phyloP scores from a whole-genome alignment of 2,888 invertebrate species.

The Lithosia quadra region DNA sequence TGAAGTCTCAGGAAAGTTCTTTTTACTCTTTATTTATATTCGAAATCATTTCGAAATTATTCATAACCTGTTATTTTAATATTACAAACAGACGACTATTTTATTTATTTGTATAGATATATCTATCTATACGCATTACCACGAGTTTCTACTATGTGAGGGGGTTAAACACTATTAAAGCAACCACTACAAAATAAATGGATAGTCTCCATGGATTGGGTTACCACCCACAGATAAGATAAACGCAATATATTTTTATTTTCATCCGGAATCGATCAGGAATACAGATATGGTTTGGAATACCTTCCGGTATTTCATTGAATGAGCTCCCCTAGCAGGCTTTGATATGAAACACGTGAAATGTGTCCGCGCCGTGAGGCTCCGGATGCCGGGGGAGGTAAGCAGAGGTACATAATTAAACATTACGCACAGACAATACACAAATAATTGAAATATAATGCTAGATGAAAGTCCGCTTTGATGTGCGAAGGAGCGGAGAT shows the following conservation, averaged over 20 bases:
- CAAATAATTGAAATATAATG: conserved; percentile 47
- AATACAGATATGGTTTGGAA: background rate
- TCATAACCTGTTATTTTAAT: no score
- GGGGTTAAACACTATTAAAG: background rate
- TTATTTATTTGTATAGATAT: no score
- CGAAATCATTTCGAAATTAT: no score
- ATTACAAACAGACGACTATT: no score
- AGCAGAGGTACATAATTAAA: conserved; percentile 44
- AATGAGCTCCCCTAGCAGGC: conserved; percentile 17
- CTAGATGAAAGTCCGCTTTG: conserved; percentile 23
- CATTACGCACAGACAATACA: conserved; percentile 31
- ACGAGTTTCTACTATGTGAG: background rate
- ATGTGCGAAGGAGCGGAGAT: conserved; percentile 20
- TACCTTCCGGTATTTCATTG: conserved; percentile 10
- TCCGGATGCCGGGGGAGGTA: conserved; percentile 17
- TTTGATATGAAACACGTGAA: conserved; percentile 43
- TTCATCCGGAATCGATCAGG: background rate
- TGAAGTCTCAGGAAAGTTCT: no score
- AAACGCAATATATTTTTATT: background rate
- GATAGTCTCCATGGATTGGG: background rate
- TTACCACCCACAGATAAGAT: background rate
- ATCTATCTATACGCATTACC: background rate
- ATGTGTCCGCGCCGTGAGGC: conserved; percentile 28
- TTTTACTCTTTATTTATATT: no score
- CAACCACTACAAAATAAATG: background rate